phyloP scores from a whole-genome alignment of 2,113 vertebrate species.

The Opisthocomus hoazin region DNA sequence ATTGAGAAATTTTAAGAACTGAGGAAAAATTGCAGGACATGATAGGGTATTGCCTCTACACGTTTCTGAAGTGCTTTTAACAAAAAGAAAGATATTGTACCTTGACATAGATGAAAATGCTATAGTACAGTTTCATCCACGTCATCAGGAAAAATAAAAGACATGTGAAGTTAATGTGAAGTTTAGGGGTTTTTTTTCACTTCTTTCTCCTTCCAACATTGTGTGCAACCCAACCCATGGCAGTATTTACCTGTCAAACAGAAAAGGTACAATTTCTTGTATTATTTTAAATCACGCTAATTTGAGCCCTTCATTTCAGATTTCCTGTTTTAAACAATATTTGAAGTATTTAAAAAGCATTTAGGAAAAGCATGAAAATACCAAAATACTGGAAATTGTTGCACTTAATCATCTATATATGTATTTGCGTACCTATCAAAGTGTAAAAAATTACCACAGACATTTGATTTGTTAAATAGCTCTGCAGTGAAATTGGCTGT shows the following conservation, averaged over 20 bases:
- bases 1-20: neutral
- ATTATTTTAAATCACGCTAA: neutral
- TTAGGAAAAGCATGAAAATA: neutral
- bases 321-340: neutral
- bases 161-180: neutral
- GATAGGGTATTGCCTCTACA: neutral
- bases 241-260: neutral
- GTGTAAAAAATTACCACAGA: neutral
- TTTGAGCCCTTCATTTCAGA: neutral
- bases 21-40: neutral
- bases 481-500: neutral
- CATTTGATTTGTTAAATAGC: neutral
- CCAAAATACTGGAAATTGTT: neutral
- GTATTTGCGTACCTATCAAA: neutral
- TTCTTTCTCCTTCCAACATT: neutral
- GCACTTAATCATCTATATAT: neutral
- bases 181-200: neutral
- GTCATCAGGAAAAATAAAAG: neutral
- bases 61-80: neutral
- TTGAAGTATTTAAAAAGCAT: neutral
- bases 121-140: neutral
- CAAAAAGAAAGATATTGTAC: neutral
- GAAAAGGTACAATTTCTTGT: neutral
- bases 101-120: neutral
- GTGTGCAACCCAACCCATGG: neutral